Evolutionary conservation across 1,140 invertebrate genomes (phyloP).

Genomic region (Drosophila pandora): DNA sequence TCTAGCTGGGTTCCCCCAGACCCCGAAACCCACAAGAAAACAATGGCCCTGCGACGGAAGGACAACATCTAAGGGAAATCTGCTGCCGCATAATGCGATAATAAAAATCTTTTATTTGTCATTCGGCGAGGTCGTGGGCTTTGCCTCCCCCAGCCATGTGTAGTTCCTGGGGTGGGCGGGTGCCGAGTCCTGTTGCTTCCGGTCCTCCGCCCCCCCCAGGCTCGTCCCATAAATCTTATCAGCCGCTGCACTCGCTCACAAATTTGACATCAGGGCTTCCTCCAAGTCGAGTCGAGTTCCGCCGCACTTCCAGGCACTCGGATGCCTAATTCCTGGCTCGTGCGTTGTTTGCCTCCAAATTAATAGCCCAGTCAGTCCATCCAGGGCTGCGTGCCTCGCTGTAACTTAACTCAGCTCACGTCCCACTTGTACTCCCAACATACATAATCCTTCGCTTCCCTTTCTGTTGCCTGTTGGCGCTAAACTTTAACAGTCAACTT

Average conservation of each 20-base stretch:
- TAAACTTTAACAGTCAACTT: constrained; percentile 51
- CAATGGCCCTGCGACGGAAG: constrained; percentile 12
- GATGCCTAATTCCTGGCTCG: constrained; percentile 52
- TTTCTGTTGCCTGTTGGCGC: constrained; percentile 61
- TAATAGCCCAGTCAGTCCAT: constrained; percentile 46
- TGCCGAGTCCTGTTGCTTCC: constrained; percentile 8
- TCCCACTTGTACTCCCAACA: constrained; percentile 27
- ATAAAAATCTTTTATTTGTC: constrained; percentile 80
- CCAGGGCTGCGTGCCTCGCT: constrained; percentile 62
- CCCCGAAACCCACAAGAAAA: constrained; percentile 7
- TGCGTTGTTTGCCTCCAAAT: constrained; percentile 58
- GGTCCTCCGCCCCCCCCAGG: neutral
- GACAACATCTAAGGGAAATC: constrained; percentile 62
- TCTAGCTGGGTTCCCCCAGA: constrained; percentile 3
- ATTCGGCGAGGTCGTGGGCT: constrained; percentile 49
- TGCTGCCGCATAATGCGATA: constrained; percentile 80
- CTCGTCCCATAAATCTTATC: constrained; percentile 70
- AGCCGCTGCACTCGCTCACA: constrained; percentile 74
- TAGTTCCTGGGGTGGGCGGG: constrained; percentile 25
- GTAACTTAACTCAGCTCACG: constrained; percentile 76
- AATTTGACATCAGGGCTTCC: constrained; percentile 53
- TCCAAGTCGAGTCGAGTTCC: neutral
- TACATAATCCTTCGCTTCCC: constrained; percentile 11
- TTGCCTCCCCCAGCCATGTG: constrained; percentile 36
- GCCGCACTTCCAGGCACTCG: constrained; percentile 38